A percentile compares a stretch with the other conserved stretches of the same genome.
These are phyloP conservation scores for Pseudorhiza aurosa DNA, from an alignment of 30 jellyfish, hydroid and myxozoan genomes.

Conservation along the genomic window DNA sequence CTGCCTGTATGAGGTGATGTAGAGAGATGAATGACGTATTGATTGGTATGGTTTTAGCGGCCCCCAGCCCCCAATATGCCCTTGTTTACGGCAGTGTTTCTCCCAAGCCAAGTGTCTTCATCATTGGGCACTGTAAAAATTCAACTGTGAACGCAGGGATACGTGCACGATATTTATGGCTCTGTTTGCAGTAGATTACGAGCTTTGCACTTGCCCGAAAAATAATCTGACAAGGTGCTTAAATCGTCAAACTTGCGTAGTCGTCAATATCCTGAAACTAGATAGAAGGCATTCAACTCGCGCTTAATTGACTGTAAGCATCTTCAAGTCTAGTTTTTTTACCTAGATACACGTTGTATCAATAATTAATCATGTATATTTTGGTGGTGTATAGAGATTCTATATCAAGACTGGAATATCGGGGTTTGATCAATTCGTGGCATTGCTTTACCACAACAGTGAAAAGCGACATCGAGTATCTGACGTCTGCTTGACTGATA, in stretches of 20 bases:
- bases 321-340: neutral
- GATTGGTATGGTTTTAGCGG: too few species aligned
- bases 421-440: neutral
- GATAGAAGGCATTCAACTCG: too few species aligned
- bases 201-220: neutral
- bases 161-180: neutral
- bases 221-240: too few species aligned
- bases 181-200: neutral
- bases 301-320: too few species aligned
- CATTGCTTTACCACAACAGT: neutral
- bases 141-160: neutral
- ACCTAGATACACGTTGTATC: neutral
- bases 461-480: neutral
- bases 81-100: too few species aligned
- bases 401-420: neutral
- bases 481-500: too few species aligned
- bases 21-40: too few species aligned
- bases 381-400: neutral
- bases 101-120: too few species aligned
- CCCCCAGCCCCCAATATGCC: neutral
- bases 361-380: neutral
- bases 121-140: too few species aligned
- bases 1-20: too few species aligned
- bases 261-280: too few species aligned
- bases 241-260: too few species aligned